These are phyloP conservation scores for Mnemiopsis leidyi DNA, from an alignment of 37 sponge, comb jelly and placozoan species.

Conservation along the genomic window DNA sequence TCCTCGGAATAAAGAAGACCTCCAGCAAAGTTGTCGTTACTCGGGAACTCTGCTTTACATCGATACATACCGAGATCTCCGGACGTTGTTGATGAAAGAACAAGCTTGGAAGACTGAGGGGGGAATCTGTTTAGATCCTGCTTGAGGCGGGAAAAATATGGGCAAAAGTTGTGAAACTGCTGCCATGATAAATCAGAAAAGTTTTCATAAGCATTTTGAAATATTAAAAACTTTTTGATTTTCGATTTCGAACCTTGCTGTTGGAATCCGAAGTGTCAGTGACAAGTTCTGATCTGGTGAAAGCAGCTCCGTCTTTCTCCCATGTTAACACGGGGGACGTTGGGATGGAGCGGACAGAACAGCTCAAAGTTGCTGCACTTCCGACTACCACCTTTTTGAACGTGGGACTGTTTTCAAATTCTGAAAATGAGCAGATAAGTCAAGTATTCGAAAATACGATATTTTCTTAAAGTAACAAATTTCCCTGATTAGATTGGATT, in stretches of 20 bases:
- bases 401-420: not conserved
- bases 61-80: constrained; percentile 2
- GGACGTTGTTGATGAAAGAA: not conserved
- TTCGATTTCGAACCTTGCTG: not conserved
- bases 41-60: not conserved
- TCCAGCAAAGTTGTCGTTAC: not conserved
- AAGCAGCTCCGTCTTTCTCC: constrained; percentile 7
- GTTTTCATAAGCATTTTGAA: too few species aligned
- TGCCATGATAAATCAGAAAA: too few species aligned
- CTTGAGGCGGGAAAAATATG: too few species aligned
- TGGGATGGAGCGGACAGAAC: not conserved
- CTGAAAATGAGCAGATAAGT: not conserved
- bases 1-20: not conserved
- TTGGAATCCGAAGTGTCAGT: constrained; percentile 29
- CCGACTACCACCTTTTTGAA: constrained; percentile 6
- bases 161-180: too few species aligned
- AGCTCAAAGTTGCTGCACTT: constrained; percentile 1
- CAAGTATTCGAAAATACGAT: not conserved
- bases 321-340: not conserved
- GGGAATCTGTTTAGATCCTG: not conserved
- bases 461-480: too few species aligned
- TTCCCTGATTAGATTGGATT: too few species aligned
- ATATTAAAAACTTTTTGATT: too few species aligned
- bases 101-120: constrained; percentile 25
- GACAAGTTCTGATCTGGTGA: not conserved